These are phyloP conservation scores for Stylophora pistillata DNA, from an alignment of 64 coral and sea anemone genomes.

Conservation along the genomic window DNA sequence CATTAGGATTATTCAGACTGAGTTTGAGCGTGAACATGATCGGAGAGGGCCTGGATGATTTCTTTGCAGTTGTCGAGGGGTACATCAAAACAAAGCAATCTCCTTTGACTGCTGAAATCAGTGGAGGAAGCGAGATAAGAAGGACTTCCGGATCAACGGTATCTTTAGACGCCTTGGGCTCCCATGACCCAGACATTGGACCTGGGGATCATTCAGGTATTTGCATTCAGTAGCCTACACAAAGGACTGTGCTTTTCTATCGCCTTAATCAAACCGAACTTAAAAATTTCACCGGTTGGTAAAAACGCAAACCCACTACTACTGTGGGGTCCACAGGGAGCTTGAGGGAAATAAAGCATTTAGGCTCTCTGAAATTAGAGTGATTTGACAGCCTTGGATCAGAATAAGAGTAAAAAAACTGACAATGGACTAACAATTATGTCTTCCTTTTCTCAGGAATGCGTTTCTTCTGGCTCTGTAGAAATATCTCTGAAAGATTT, in stretches of 20 bases:
- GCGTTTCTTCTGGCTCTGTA: conserved; percentile 70
- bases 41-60: conserved; percentile 30
- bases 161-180: conserved; percentile 38
- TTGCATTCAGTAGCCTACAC: neutral
- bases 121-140: conserved; percentile 57
- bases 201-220: conserved; percentile 36
- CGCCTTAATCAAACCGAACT: too few species aligned
- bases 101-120: conserved; percentile 47
- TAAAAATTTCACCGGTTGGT: too few species aligned
- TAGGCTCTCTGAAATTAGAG: too few species aligned
- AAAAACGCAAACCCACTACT: too few species aligned
- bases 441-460: conserved; percentile 42
- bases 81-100: conserved; percentile 52
- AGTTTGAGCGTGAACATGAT: conserved; percentile 45
- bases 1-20: conserved; percentile 47
- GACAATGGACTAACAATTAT: neutral
- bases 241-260: too few species aligned
- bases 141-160: conserved; percentile 50
- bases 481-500: conserved; percentile 34
- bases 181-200: conserved; percentile 69
- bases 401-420: too few species aligned
- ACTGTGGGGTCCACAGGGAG: too few species aligned
- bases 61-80: conserved; percentile 37
- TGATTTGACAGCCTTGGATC: too few species aligned
- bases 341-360: too few species aligned